Evolutionary conservation across 2,888 invertebrate genomes (phyloP).

Genomic region (Brachylomia viminalis): DNA sequence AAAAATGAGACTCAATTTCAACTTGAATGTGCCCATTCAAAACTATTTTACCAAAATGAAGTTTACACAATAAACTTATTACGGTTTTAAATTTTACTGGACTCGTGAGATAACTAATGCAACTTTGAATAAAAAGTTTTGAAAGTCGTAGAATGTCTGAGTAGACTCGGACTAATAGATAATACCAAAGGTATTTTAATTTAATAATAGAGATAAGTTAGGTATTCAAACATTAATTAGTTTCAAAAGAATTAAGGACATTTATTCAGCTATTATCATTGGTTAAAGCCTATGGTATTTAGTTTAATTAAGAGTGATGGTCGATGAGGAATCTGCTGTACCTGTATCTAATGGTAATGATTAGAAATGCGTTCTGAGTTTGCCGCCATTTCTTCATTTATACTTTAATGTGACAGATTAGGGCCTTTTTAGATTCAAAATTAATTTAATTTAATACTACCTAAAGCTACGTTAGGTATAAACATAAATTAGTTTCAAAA

Average conservation of each 20-base stretch:
- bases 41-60: neutral
- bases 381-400: too few species aligned
- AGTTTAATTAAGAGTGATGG: neutral
- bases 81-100: neutral
- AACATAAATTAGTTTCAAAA: too few species aligned
- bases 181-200: neutral
- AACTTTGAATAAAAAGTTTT: neutral
- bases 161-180: neutral
- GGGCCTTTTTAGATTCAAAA: too few species aligned
- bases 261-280: neutral
- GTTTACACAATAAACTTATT: too few species aligned
- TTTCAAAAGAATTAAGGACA: neutral
- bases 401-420: too few species aligned
- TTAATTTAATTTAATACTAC: too few species aligned
- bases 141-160: constrained; percentile 2
- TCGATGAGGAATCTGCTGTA: too few species aligned
- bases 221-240: neutral
- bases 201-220: constrained; percentile 12
- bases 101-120: neutral
- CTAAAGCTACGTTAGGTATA: too few species aligned
- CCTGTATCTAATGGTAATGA: neutral
- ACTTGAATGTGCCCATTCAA: too few species aligned
- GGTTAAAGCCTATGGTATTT: neutral
- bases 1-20: neutral
- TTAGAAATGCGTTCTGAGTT: neutral